Evolutionary conservation across 2,888 invertebrate species (phyloP).

Genomic region (Watsonalla cultraria): DNA sequence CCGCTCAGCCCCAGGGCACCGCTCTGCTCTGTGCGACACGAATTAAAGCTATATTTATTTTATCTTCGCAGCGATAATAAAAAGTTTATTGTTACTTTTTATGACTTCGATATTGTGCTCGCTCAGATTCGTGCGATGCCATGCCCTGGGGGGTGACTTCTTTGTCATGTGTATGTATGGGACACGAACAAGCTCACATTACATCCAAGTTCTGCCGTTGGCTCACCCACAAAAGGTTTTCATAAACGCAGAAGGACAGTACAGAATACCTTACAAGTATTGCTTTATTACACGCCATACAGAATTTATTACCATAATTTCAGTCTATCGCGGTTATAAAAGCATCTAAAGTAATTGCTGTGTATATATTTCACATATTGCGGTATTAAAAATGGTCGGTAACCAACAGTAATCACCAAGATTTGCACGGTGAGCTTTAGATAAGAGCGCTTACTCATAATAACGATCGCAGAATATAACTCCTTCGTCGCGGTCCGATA

Average conservation of each 20-base stretch:
- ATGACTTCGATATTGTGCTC: constrained; percentile 49
- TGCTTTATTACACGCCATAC: neutral
- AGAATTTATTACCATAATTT: constrained; percentile 1
- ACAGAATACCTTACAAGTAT: neutral
- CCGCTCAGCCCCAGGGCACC: constrained; percentile 13
- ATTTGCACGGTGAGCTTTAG: constrained; percentile 40
- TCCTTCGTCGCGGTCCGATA: constrained; percentile 58
- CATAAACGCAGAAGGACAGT: neutral
- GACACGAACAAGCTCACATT: neutral
- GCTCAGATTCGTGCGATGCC: constrained; percentile 32
- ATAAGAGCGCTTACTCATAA: constrained; percentile 39
- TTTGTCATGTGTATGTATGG: neutral
- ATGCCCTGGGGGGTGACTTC: constrained; percentile 15
- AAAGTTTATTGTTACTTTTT: constrained; percentile 65
- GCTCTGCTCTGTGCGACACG: constrained; percentile 11
- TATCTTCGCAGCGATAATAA: constrained; percentile 54
- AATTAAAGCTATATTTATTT: constrained; percentile 58
- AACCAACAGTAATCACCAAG: constrained; percentile 28
- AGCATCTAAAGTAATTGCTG: constrained; percentile 29
- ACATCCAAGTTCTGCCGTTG: neutral
- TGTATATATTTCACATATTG: constrained; percentile 12
- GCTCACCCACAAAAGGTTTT: neutral
- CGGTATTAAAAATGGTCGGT: constrained; percentile 20
- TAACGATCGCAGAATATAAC: constrained; percentile 53
- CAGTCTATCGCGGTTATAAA: constrained; percentile 20